Percentiles rank a stretch among this genome's conserved stretches.
These are phyloP conservation scores for Thamnophis sirtalis DNA, from an alignment of 2,113 vertebrate species.

Conservation along the genomic window DNA sequence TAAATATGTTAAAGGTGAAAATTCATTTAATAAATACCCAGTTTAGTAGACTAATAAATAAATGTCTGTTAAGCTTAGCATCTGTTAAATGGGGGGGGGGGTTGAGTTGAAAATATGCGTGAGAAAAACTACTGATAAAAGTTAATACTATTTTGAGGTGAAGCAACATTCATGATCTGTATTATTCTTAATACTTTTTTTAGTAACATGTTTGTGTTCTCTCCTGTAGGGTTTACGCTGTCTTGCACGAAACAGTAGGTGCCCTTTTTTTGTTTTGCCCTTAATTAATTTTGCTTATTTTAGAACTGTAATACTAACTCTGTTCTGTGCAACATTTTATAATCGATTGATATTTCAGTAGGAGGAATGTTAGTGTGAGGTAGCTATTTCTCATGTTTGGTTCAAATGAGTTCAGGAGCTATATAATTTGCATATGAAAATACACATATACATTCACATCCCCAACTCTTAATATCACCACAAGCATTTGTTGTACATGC, in stretches of 20 bases:
- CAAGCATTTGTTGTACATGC: background rate
- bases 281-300: background rate
- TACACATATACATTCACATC: background rate
- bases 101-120: background rate
- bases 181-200: slow-evolving; percentile 4
- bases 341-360: background rate
- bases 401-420: background rate
- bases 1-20: background rate
- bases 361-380: background rate
- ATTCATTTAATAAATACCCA: background rate
- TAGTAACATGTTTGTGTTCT: slow-evolving; percentile 23
- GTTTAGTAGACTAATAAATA: background rate
- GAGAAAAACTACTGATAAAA: background rate
- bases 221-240: slow-evolving; percentile 66
- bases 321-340: background rate
- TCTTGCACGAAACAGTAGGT: slow-evolving; percentile 71
- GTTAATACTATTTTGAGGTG: background rate
- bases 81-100: background rate
- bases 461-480: background rate
- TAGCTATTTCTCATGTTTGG: background rate
- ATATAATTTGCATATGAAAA: background rate
- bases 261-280: background rate
- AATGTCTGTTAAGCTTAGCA: background rate
- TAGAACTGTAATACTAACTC: background rate
- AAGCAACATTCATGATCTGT: background rate